Conservation (phyloP, 2,113 vertebrate species). For the Otus sunia region DNA sequence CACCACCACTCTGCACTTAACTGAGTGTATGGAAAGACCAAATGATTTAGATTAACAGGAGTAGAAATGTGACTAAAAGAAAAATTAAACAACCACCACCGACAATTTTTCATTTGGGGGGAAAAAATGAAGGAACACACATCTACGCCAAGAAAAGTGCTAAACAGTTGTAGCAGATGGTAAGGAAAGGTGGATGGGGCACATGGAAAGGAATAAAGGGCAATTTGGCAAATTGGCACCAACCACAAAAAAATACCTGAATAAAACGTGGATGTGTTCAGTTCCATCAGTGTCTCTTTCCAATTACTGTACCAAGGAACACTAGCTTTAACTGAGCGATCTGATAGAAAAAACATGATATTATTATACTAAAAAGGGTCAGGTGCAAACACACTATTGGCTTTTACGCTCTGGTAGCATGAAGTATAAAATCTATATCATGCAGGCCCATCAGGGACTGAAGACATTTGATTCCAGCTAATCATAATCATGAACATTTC, state of each 20-base stretch:
- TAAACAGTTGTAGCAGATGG: constrained; percentile 58
- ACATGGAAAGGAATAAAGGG: constrained; percentile 56
- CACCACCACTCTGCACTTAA: background rate
- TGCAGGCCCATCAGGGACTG: background rate
- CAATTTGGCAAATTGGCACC: constrained; percentile 67
- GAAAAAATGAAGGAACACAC: constrained; percentile 48
- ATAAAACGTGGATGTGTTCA: constrained; percentile 85
- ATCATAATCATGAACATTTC: background rate
- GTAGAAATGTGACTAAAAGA: constrained; percentile 2
- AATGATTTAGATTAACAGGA: constrained; percentile 1
- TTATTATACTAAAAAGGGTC: constrained; percentile 69
- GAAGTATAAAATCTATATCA: background rate
- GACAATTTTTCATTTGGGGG: background rate
- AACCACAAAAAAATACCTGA: constrained; percentile 83
- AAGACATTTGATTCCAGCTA: background rate
- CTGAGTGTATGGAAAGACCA: background rate
- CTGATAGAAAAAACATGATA: constrained; percentile 83
- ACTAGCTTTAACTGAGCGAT: constrained; percentile 91
- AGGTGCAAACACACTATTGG: constrained; percentile 40
- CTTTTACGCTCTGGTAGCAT: background rate
- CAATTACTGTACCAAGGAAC: constrained; percentile 91
- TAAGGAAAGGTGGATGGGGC: constrained; percentile 51
- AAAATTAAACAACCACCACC: constrained; percentile 53
- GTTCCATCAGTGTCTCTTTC: constrained; percentile 87
- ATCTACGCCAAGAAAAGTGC: constrained; percentile 28